These are phyloP conservation scores for Lamellibrachia columna DNA, from an alignment of 2,888 invertebrate species.

Conservation along the genomic window DNA sequence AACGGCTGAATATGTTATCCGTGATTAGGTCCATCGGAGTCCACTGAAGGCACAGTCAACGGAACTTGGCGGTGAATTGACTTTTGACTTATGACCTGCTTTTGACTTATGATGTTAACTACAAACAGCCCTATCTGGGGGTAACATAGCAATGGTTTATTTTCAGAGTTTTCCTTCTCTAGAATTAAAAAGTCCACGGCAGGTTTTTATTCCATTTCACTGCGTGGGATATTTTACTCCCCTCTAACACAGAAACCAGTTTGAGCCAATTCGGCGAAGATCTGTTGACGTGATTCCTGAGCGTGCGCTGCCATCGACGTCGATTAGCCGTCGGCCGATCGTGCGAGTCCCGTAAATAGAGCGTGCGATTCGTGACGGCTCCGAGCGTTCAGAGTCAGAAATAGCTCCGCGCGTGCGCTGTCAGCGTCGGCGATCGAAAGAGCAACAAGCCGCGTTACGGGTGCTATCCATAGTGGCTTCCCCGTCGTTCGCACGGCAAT, in stretches of 20 bases:
- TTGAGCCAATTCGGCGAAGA: neutral
- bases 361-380: constrained; percentile 12
- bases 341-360: neutral
- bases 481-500: neutral
- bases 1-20: no score
- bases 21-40: no score
- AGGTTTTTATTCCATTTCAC: no score
- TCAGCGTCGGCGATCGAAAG: neutral
- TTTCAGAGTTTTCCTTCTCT: no score
- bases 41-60: neutral
- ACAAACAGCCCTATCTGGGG: no score
- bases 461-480: neutral
- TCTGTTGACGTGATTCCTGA: neutral
- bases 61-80: neutral
- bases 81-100: neutral
- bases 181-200: no score
- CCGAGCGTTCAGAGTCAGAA: neutral
- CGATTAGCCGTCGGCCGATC: neutral
- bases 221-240: no score
- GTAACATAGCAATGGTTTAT: no score
- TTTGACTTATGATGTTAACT: no score
- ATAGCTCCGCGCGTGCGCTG: neutral
- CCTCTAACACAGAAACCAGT: no score
- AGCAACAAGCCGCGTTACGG: neutral
- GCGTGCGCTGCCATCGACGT: neutral